Conservation (phyloP, 2,113 vertebrate species). For the Crocuta crocuta region DNA sequence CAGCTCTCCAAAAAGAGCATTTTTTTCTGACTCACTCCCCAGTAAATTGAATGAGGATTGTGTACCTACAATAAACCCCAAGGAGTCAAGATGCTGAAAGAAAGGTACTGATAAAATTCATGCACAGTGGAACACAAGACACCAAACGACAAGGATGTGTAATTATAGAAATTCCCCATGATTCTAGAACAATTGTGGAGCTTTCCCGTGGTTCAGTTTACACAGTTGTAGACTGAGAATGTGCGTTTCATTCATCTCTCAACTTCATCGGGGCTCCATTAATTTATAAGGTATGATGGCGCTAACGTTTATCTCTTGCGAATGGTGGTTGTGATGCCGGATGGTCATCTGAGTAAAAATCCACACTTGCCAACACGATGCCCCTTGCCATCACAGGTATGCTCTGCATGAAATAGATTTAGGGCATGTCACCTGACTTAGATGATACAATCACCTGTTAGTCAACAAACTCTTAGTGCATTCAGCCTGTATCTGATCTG, state of each 20-base stretch:
- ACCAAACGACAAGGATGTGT: neutral
- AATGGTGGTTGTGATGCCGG: neutral
- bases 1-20: neutral
- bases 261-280: fast-evolving
- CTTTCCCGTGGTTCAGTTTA: neutral
- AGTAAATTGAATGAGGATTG: neutral
- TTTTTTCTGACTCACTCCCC: neutral
- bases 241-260: fast-evolving
- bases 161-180: neutral
- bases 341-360: neutral
- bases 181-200: neutral
- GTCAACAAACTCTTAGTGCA: slow-evolving; percentile 52
- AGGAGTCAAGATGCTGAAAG: neutral
- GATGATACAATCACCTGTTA: slow-evolving; percentile 50
- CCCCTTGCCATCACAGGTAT: neutral
- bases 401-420: neutral
- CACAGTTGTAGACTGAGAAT: no score
- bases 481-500: slow-evolving; percentile 52
- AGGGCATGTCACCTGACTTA: neutral
- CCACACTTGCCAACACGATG: neutral
- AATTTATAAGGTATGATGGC: neutral
- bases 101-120: neutral
- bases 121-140: neutral
- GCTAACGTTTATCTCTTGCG: neutral
- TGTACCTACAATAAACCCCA: no score